phyloP scores from a whole-genome alignment of 1,140 invertebrate species.

The Pissodes strobi region DNA sequence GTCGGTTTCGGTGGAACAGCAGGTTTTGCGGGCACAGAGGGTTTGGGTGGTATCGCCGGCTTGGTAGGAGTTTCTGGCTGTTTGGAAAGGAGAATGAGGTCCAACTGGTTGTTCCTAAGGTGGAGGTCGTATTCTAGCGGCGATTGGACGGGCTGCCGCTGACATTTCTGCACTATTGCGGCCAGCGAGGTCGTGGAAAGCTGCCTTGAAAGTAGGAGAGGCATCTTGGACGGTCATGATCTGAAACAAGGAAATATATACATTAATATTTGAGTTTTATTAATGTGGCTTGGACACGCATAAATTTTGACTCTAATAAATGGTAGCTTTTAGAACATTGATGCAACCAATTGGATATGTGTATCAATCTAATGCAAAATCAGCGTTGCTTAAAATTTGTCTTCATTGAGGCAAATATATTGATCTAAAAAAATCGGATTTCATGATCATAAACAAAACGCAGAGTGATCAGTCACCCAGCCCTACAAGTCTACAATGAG shows the following conservation, averaged over 20 bases:
- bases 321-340: too few relatives aligned
- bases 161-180: constrained; percentile 51
- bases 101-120: constrained; percentile 42
- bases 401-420: too few relatives aligned
- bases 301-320: too few relatives aligned
- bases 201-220: constrained; percentile 49
- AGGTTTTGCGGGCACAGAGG: constrained; percentile 9
- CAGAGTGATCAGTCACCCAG: too few relatives aligned
- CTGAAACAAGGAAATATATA: constrained; percentile 43
- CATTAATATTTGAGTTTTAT: background rate
- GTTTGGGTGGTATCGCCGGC: constrained; percentile 10
- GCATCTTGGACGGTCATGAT: constrained; percentile 51
- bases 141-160: constrained; percentile 31
- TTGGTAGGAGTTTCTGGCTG: constrained; percentile 23
- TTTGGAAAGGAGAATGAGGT: constrained; percentile 41
- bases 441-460: too few relatives aligned
- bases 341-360: background rate
- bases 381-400: too few relatives aligned
- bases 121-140: constrained; percentile 47
- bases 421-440: too few relatives aligned
- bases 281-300: background rate
- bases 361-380: background rate
- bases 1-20: constrained; percentile 10
- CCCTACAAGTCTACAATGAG: too few relatives aligned
- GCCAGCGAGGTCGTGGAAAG: constrained; percentile 44